phyloP scores from a whole-genome alignment of 2,797 vertebrate species.

The Ctenopoma kingsleyae region DNA sequence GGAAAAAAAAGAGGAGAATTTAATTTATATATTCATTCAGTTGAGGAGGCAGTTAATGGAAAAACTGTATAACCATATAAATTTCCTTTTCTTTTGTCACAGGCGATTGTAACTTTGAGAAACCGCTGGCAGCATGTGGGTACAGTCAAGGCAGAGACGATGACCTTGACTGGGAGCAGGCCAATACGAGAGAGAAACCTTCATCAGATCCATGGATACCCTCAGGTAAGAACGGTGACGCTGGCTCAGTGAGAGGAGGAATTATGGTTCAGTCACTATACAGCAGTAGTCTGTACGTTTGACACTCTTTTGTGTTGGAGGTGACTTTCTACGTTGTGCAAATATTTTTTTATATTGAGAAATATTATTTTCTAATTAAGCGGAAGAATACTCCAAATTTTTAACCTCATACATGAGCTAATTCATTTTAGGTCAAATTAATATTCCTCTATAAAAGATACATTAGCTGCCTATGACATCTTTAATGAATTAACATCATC shows the following conservation, averaged over 20 bases:
- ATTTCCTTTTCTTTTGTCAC: slow-evolving; percentile 61
- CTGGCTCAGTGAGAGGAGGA: slow-evolving; percentile 14
- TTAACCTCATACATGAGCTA: not conserved
- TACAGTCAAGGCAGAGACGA: slow-evolving; percentile 95
- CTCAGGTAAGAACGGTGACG: slow-evolving; percentile 84
- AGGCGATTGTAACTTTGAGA: slow-evolving; percentile 97
- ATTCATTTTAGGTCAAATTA: not conserved
- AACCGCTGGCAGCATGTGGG: slow-evolving; percentile 91
- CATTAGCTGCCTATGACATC: not conserved
- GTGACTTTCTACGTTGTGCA: not conserved
- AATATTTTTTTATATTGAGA: not conserved
- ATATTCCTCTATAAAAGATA: not conserved
- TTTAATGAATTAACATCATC: not conserved
- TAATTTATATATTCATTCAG: slow-evolving; percentile 81
- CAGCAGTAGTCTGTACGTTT: slow-evolving; percentile 20
- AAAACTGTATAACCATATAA: slow-evolving; percentile 69
- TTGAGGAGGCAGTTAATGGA: slow-evolving; percentile 76
- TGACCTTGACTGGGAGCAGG: slow-evolving; percentile 97
- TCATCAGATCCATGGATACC: slow-evolving; percentile 93
- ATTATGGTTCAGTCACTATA: slow-evolving; percentile 19
- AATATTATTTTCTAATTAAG: slow-evolving; percentile 1
- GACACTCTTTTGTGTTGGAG: slow-evolving; percentile 12
- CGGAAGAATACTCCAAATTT: not conserved
- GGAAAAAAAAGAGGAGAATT: slow-evolving; percentile 44
- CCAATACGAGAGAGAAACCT: slow-evolving; percentile 87